These are phyloP conservation scores for Epinotia ramella DNA, from an alignment of 2,888 invertebrate genomes.

Conservation along the genomic window DNA sequence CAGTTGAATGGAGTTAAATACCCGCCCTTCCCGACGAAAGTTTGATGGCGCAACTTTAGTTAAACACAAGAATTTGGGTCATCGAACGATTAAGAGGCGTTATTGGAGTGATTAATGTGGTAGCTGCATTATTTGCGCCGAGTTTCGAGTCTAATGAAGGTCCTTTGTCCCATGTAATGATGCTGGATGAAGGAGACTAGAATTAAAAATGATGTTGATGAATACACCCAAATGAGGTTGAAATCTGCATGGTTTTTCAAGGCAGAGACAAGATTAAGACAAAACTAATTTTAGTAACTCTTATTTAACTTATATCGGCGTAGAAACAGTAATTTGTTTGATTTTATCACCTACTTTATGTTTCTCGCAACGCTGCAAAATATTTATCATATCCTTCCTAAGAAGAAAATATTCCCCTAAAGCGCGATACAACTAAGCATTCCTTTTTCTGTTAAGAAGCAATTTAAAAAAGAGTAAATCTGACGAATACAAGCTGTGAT, in stretches of 20 bases:
- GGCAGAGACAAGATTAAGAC: no score
- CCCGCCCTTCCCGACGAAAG: conserved; percentile 44
- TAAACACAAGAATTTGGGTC: conserved; percentile 45
- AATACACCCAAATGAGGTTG: conserved; percentile 10
- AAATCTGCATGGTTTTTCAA: background rate
- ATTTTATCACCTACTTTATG: no score
- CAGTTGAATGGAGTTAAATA: conserved; percentile 45
- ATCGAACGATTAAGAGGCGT: conserved; percentile 48
- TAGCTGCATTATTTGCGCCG: conserved; percentile 35
- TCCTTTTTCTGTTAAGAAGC: background rate
- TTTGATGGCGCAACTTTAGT: conserved; percentile 48
- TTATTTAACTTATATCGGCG: no score
- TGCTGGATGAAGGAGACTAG: conserved; percentile 21
- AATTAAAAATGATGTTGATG: conserved; percentile 27
- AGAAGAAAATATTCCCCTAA: background rate
- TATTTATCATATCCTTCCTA: no score
- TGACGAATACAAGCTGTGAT: conserved; percentile 17
- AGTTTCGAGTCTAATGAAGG: conserved; percentile 29
- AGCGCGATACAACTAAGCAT: background rate
- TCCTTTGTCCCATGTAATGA: conserved; percentile 31
- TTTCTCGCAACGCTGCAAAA: no score
- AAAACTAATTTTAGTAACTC: no score
- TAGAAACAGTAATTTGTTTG: no score
- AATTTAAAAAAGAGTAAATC: conserved; percentile 26
- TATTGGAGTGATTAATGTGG: conserved; percentile 44